These are phyloP conservation scores for Musca domestica DNA, from an alignment of 1,140 invertebrate species.

Conservation along the genomic window DNA sequence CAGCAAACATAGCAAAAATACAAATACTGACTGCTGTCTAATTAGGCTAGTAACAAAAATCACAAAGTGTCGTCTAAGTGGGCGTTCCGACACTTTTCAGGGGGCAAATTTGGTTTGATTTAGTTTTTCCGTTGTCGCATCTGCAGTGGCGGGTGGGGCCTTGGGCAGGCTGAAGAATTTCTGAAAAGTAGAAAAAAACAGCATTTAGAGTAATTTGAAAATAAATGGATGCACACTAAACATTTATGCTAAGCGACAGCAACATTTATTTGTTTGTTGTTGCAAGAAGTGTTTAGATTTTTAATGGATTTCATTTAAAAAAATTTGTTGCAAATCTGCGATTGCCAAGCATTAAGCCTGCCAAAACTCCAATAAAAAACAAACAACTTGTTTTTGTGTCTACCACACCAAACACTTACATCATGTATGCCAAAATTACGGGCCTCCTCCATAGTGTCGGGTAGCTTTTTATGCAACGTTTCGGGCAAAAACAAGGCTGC, in stretches of 20 bases:
- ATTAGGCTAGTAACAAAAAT: no score
- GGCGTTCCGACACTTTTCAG: conserved; percentile 3
- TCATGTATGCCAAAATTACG: conserved; percentile 67
- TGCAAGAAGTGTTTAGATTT: not conserved
- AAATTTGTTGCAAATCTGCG: not conserved
- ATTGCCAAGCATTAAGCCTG: not conserved
- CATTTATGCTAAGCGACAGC: not conserved
- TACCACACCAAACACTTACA: conserved; percentile 32
- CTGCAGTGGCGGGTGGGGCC: conserved; percentile 29
- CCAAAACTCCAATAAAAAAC: not conserved
- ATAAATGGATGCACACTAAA: not conserved
- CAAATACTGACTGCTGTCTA: no score
- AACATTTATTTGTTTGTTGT: not conserved
- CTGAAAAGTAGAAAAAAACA: conserved; percentile 42
- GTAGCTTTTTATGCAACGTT: conserved; percentile 67
- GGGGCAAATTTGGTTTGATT: conserved; percentile 25
- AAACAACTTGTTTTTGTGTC: no score
- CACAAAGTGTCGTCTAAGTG: no score
- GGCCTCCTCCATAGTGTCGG: conserved; percentile 70
- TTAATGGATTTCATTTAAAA: not conserved
- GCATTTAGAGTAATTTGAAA: not conserved
- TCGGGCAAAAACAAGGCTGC: conserved; percentile 67
- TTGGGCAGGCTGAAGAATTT: conserved; percentile 54
- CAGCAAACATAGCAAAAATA: no score
- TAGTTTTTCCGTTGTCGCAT: conserved; percentile 17